These are phyloP conservation scores for Acrobasis suavella DNA, from an alignment of 2,888 invertebrate genomes.

Conservation along the genomic window DNA sequence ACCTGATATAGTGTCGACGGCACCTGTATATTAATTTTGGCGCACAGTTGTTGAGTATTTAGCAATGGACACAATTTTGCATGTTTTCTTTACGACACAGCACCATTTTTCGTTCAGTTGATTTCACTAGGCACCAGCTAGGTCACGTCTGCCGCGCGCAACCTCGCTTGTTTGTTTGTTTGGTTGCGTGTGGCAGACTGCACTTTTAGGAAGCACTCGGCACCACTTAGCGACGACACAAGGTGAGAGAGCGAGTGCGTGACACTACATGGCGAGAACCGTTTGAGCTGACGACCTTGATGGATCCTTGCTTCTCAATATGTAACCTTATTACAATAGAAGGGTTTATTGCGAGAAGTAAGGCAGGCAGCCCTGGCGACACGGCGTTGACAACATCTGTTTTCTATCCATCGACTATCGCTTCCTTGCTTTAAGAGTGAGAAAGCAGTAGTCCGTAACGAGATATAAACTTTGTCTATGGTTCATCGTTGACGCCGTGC, in stretches of 20 bases:
- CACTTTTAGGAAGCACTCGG: constrained; percentile 80
- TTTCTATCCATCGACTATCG: not conserved
- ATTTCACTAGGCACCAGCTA: constrained; percentile 79
- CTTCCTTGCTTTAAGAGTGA: not conserved
- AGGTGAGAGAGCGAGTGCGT: constrained; percentile 82
- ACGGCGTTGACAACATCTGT: not conserved
- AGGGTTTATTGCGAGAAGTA: constrained; percentile 9
- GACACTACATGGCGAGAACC: constrained; percentile 47
- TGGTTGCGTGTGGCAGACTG: constrained; percentile 60
- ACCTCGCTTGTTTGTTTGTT: constrained; percentile 32
- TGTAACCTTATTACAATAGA: constrained; percentile 1
- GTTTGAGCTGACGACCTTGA: constrained; percentile 33
- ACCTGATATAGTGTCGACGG: constrained; percentile 81
- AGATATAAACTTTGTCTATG: not conserved
- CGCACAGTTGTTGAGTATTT: constrained; percentile 83
- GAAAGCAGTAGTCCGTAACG: not conserved
- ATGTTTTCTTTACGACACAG: constrained; percentile 81
- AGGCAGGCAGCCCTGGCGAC: not conserved
- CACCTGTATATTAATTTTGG: constrained; percentile 81
- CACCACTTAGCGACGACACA: constrained; percentile 77
- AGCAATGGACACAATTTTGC: constrained; percentile 82
- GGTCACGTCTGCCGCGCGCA: constrained; percentile 64
- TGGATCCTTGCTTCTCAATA: constrained; percentile 15
- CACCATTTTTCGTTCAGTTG: constrained; percentile 79
- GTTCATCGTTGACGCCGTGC: not conserved